Evolutionary conservation across 2,113 vertebrate species (phyloP), one percentile per base, ranked within the genome.

Genomic region (Vulpes lagopus): DNA sequence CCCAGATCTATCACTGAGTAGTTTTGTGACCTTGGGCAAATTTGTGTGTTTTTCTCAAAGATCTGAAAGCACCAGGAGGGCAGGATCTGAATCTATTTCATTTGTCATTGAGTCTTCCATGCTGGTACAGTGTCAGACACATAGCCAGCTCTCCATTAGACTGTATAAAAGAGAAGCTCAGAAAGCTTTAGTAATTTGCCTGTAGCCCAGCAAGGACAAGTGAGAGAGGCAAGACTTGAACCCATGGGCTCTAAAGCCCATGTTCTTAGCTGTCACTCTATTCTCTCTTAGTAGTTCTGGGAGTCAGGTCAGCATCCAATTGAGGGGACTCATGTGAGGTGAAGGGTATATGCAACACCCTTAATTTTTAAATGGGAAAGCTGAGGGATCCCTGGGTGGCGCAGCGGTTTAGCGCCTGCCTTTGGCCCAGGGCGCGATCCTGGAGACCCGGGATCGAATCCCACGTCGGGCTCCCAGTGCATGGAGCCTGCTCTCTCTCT

Each of bases 221-320:
- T 6, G 79, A 55, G 71, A 60, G 74, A 90, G 27, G 43, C 32
- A 71, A 71, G 23, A 85, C 53, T 89, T 67, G 97, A 84, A 86
- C 10, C 8, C 55, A 30, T 53, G 3, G 74, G n/a, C 55, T 95
- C 59, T 55, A 53, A 69, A 85, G 20, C 25, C 17, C 51, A 27
- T 35, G 25, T 73, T 84, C 98, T 98, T 97, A 95, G 74, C 43
- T 94, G 96, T 98, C 97, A 97, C 32, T 94, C 8, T 23, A 51
- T 55, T 94, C 53, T 86, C 73, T 43, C 62, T 51, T 25, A 49
- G 27, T 15, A 85, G 38, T 67, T 51, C 92, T 89, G 35, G 43
- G 82, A 87, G 16, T 79, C 51, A 80, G 60, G 20, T 30, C n/a
- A 76, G 86, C 4, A 3, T 19, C n/a, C 51, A 30, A 84, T 0